A percentile compares a stretch with the other conserved stretches of the same genome.
Evolutionary conservation across 2,888 invertebrate genomes (phyloP).

Genomic region (Orthonevra nobilis): DNA sequence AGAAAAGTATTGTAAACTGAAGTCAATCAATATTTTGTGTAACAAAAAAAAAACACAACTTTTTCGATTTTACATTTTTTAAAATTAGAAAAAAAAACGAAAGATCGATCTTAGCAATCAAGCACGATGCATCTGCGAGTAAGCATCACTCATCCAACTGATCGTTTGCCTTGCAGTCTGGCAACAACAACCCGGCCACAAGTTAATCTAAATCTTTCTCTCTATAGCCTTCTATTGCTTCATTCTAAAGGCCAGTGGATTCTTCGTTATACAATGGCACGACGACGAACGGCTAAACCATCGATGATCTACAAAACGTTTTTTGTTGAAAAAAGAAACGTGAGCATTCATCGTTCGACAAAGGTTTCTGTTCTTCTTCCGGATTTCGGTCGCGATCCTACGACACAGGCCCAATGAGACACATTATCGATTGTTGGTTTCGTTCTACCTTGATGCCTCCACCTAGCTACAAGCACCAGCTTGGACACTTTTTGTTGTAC

Average conservation of each 20-base stretch:
- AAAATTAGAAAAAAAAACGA: too few relatives aligned
- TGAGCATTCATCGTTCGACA: slow-evolving; percentile 50
- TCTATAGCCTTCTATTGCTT: slow-evolving; percentile 20
- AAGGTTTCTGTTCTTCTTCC: slow-evolving; percentile 57
- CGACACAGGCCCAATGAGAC: slow-evolving; percentile 20
- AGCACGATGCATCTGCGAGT: too few relatives aligned
- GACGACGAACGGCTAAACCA: slow-evolving; percentile 34
- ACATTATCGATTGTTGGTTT: slow-evolving; percentile 52
- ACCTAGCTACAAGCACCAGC: slow-evolving; percentile 58
- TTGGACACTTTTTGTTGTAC: slow-evolving; percentile 32
- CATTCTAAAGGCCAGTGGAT: slow-evolving; percentile 22
- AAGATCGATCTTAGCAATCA: too few relatives aligned
- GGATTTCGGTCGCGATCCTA: slow-evolving; percentile 40
- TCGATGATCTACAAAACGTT: slow-evolving; percentile 42
- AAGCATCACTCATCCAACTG: too few relatives aligned
- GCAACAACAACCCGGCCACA: background rate
- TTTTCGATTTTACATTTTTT: too few relatives aligned
- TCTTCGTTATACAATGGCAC: slow-evolving; percentile 44
- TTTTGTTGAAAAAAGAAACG: slow-evolving; percentile 24
- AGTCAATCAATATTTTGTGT: too few relatives aligned
- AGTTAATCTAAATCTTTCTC: slow-evolving; percentile 19
- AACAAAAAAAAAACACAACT: too few relatives aligned
- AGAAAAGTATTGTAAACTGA: too few relatives aligned
- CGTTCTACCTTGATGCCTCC: slow-evolving; percentile 19
- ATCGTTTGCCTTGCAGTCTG: too few relatives aligned